Evolutionary conservation across 2,888 invertebrate species (phyloP), one percentile per base, ranked within the genome.

Genomic region (Dasysyrphus albostriatus): DNA sequence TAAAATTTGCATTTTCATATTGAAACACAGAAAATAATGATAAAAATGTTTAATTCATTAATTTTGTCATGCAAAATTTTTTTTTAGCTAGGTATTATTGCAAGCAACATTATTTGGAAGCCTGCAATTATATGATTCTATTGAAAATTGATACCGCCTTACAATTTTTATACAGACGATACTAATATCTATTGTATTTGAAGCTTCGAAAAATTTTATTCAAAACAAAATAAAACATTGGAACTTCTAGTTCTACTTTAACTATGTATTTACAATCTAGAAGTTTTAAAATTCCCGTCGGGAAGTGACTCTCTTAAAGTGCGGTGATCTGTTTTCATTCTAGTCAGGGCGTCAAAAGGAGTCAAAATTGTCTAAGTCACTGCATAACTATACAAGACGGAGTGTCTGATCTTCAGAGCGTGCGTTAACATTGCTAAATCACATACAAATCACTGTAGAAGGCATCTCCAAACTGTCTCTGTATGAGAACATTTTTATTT

Each of bases 401-500:
- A 42, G 29, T 63, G 65, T 49, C 67, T 24, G 49, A 32, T 37
- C 32, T 14, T 19, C 37, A 19, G 24, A 44, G n/a, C 32, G 16
- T 5, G 37, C 14, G 16, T 69, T 29, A 77, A 59, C 59, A 70
- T 65, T 73, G 72, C 65, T 19, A 65, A 63, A 61, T 16, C 54
- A 54, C 69, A 61, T 70, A 44, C 51, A 70, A 70, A 72, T 72
- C 72, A 79, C 37, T 37, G 16, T 10, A 14, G n/a, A n/a, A n/a
- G 37, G 24, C 24, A 24, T 24, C 24, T 3, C 24, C n/a, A n/a
- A 24, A 24, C 12, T 12, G 39, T 39, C 4, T 9, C 1, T 47
- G 34, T 37, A 19, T 29, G 24, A 49, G 29, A 51, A 19, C 5
- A 58, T 47, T 8, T 58, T 59, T 67, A 39, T 76, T 59, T 29